Conservation (phyloP, 92 coral and sea anemone species). For the Micromussa lordhowensis region DNA sequence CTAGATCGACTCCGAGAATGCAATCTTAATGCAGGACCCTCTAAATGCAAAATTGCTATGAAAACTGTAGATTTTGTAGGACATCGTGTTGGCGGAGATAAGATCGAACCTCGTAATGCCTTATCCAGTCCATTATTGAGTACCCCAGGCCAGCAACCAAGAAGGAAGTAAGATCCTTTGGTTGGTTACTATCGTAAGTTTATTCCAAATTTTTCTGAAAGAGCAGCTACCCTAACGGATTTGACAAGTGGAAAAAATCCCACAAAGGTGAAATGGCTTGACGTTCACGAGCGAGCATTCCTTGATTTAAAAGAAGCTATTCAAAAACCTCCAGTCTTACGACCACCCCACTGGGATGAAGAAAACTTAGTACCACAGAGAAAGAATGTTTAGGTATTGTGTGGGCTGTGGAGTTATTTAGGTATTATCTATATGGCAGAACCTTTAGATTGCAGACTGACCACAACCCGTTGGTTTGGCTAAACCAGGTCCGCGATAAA, state of each 20-base stretch:
- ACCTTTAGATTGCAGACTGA: conserved; percentile 54
- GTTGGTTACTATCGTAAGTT: conserved; percentile 47
- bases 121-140: conserved; percentile 28
- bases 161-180: conserved; percentile 45
- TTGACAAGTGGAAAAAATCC: conserved; percentile 20
- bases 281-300: neutral
- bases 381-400: conserved; percentile 62
- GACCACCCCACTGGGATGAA: conserved; percentile 53
- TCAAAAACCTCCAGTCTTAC: conserved; percentile 22
- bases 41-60: conserved; percentile 62
- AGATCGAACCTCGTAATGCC: conserved; percentile 42
- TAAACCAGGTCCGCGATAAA: conserved; percentile 57
- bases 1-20: conserved; percentile 38
- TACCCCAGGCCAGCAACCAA: conserved; percentile 61
- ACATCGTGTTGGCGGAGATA: conserved; percentile 50
- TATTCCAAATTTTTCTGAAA: conserved; percentile 45
- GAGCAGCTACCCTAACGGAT: conserved; percentile 37
- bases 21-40: conserved; percentile 47
- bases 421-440: conserved; percentile 56
- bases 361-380: conserved; percentile 56
- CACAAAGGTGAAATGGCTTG: neutral
- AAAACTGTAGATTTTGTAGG: conserved; percentile 53
- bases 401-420: conserved; percentile 44
- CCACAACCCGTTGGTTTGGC: conserved; percentile 73
- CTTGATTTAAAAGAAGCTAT: conserved; percentile 8